Evolutionary conservation across 2,797 vertebrate genomes (phyloP).

Genomic region (Alfaro cultratus): DNA sequence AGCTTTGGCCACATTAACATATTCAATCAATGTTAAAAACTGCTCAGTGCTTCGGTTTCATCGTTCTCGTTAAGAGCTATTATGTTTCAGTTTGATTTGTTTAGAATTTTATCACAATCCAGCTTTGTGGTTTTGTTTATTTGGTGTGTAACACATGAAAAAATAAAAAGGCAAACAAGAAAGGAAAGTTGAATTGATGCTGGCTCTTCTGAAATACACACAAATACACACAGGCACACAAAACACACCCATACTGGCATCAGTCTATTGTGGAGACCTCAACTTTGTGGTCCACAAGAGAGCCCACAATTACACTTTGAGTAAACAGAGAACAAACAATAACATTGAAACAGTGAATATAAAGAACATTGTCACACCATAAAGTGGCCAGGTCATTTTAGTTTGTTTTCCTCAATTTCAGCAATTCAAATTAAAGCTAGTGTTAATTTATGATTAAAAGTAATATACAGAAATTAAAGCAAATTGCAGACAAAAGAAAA

Average conservation of each 20-base stretch:
- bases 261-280: slow-evolving; percentile 73
- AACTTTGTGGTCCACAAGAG: slow-evolving; percentile 69
- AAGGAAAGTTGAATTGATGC: slow-evolving; percentile 73
- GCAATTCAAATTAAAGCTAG: slow-evolving; percentile 90
- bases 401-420: slow-evolving; percentile 74
- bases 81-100: slow-evolving; percentile 66
- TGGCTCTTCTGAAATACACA: slow-evolving; percentile 76
- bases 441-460: slow-evolving; percentile 91
- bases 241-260: slow-evolving; percentile 75
- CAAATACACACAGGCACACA: slow-evolving; percentile 47
- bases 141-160: slow-evolving; percentile 77
- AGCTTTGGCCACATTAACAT: slow-evolving; percentile 95
- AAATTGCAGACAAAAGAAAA: slow-evolving; percentile 88
- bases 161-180: slow-evolving; percentile 57
- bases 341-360: slow-evolving; percentile 78
- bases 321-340: slow-evolving; percentile 79
- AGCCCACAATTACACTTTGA: slow-evolving; percentile 81
- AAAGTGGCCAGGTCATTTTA: slow-evolving; percentile 83
- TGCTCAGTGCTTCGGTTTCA: slow-evolving; percentile 86
- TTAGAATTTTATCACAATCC: slow-evolving; percentile 68
- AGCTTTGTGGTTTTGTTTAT: slow-evolving; percentile 80
- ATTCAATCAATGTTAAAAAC: slow-evolving; percentile 87
- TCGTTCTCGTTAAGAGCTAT: slow-evolving; percentile 65
- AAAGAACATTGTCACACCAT: slow-evolving; percentile 80
- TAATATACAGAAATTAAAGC: slow-evolving; percentile 90